Evolutionary conservation across 2,888 invertebrate species (phyloP).

Genomic region (Nysson spinosus): DNA sequence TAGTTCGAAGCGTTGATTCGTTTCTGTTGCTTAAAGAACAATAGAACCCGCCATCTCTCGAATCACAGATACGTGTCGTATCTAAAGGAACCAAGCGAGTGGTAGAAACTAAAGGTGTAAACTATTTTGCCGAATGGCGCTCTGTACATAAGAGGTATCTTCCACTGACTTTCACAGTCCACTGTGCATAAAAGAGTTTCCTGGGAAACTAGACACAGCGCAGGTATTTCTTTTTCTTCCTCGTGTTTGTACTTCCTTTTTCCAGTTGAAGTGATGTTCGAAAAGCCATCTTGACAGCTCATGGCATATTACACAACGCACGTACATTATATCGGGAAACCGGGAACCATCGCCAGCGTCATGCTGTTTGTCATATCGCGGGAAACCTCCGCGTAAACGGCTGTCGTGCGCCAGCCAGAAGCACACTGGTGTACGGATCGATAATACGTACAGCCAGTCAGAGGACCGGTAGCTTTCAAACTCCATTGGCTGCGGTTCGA

Average conservation of each 20-base stretch:
- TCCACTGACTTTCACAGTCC: too few relatives aligned
- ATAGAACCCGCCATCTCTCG: too few relatives aligned
- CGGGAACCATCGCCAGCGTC: conserved; percentile 38
- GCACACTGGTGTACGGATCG: conserved; percentile 42
- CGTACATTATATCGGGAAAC: conserved; percentile 38
- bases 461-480: conserved; percentile 17
- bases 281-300: conserved; percentile 51
- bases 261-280: conserved; percentile 12
- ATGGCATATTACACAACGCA: conserved; percentile 50
- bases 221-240: neutral
- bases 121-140: too few relatives aligned
- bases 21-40: too few relatives aligned
- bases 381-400: conserved; percentile 53
- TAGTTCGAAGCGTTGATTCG: too few relatives aligned
- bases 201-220: too few relatives aligned
- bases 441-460: conserved; percentile 42
- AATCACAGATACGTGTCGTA: too few relatives aligned
- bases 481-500: too few relatives aligned
- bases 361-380: conserved; percentile 58
- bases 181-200: too few relatives aligned
- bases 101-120: too few relatives aligned
- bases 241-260: neutral
- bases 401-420: conserved; percentile 44
- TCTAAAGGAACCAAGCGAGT: too few relatives aligned
- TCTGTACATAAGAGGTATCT: too few relatives aligned